Conservation (phyloP, 1,140 invertebrate genomes). For the Pissodes strobi region DNA sequence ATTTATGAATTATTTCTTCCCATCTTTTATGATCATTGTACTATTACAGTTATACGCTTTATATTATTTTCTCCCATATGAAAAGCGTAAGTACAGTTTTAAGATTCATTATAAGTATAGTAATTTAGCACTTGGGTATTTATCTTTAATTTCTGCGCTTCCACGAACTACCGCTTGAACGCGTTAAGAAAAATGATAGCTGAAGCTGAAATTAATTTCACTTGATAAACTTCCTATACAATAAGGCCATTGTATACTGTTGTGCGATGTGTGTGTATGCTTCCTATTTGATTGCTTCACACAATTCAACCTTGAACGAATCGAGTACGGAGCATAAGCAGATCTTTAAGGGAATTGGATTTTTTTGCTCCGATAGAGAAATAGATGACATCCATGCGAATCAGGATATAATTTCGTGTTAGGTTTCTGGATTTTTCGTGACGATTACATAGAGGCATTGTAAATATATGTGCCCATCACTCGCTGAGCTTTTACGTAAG, state of each 20-base stretch:
- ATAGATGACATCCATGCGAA: no score
- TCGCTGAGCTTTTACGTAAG: no score
- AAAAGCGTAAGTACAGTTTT: slow-evolving; percentile 3
- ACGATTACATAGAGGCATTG: no score
- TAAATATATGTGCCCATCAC: no score
- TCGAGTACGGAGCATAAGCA: no score
- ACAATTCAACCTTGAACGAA: no score
- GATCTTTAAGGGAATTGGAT: no score
- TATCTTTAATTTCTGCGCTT: slow-evolving; percentile 3
- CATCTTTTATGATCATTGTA: not conserved
- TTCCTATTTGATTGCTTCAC: not conserved
- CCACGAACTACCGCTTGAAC: not conserved
- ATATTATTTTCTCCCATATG: not conserved
- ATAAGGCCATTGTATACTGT: slow-evolving; percentile 3
- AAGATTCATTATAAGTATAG: not conserved
- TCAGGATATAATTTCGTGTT: no score
- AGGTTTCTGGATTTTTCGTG: no score
- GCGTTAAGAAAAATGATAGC: not conserved
- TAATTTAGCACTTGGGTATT: not conserved
- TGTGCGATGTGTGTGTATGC: not conserved
- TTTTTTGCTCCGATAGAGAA: no score
- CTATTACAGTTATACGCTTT: not conserved
- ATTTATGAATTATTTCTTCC: not conserved
- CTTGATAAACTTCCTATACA: slow-evolving; percentile 9
- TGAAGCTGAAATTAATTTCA: slow-evolving; percentile 4